Evolutionary conservation across 2,797 vertebrate genomes (phyloP).

Genomic region (Clarias pachynema): DNA sequence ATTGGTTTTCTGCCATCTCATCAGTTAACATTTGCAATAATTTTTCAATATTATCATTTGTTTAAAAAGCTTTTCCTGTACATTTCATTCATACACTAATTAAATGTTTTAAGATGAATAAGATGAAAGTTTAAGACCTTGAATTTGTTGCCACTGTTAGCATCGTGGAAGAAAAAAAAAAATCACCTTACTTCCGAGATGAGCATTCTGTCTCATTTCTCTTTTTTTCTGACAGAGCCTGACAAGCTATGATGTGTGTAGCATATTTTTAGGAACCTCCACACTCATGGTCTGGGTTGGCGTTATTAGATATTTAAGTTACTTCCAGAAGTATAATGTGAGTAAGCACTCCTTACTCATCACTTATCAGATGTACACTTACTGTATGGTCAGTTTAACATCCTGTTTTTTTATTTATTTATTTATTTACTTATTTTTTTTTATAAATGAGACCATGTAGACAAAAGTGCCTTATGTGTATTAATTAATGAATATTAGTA

Average conservation of each 20-base stretch:
- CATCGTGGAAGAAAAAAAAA: neutral
- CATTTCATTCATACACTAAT: neutral
- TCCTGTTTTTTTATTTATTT: neutral
- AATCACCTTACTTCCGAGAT: no score
- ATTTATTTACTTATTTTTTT: no score
- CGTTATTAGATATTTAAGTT: constrained; percentile 94
- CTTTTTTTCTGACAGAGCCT: constrained; percentile 77
- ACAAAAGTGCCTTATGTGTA: neutral
- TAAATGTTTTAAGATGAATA: neutral
- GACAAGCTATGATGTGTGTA: constrained; percentile 93
- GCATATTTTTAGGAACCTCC: constrained; percentile 93
- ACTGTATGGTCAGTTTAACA: neutral
- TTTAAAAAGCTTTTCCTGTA: neutral
- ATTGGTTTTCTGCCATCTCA: neutral
- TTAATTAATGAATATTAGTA: neutral
- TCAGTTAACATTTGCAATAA: neutral
- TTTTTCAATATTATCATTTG: neutral
- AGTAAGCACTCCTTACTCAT: constrained; percentile 61
- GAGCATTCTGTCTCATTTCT: neutral
- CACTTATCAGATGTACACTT: neutral
- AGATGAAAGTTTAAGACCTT: neutral
- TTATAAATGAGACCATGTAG: neutral
- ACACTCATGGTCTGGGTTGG: constrained; percentile 95
- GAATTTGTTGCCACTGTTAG: neutral
- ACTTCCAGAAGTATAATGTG: constrained; percentile 97